A percentile compares a stretch with the other conserved stretches of the same genome.
phyloP scores from a whole-genome alignment of 2,888 invertebrate species.

The Strigamia maritima region DNA sequence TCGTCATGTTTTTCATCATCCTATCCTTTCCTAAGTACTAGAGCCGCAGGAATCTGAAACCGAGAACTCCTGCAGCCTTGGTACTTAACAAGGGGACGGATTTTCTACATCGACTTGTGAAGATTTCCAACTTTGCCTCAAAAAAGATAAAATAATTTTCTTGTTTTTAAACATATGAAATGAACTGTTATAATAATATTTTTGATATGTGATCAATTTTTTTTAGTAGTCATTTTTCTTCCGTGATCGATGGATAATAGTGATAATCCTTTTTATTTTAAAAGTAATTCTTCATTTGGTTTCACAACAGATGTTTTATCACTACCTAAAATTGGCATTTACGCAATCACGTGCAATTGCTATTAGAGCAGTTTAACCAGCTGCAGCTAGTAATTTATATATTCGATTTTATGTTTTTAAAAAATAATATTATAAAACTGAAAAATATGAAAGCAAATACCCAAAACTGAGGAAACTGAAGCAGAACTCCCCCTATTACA shows the following conservation, averaged over 20 bases:
- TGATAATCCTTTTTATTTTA: neutral
- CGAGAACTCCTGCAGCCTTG: constrained; percentile 79
- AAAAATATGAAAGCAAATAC: neutral
- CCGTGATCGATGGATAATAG: constrained; percentile 11
- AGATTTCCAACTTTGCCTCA: neutral
- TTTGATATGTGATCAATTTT: neutral
- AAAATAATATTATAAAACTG: too few relatives aligned
- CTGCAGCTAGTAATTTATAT: neutral
- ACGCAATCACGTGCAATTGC: constrained; percentile 5
- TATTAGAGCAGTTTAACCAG: constrained; percentile 4
- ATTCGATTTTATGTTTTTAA: neutral
- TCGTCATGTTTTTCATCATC: constrained; percentile 44
- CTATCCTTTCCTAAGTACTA: constrained; percentile 87
- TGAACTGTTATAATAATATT: neutral
- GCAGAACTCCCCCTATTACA: neutral
- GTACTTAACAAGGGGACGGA: constrained; percentile 76
- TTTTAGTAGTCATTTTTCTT: neutral
- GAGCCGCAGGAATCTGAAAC: constrained; percentile 79
- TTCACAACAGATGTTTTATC: neutral
- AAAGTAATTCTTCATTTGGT: neutral
- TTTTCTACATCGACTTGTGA: neutral
- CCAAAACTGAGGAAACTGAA: neutral
- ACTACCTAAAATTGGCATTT: constrained; percentile 1
- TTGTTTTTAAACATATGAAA: neutral
- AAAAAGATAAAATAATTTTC: neutral